Conservation (phyloP, 2,888 invertebrate genomes). For the Melieria omissa region DNA sequence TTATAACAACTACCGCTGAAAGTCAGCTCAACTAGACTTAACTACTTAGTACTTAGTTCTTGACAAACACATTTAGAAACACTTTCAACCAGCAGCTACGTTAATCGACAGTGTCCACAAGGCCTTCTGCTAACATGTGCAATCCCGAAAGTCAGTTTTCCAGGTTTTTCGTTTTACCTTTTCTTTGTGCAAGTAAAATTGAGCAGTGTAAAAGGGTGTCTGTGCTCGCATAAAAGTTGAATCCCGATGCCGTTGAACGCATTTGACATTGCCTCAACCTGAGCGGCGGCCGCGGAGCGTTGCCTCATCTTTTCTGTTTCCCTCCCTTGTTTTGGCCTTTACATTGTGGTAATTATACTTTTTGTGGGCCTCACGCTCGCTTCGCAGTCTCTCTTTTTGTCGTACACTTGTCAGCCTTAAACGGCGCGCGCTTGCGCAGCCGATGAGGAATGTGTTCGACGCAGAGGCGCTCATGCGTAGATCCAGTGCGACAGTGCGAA, state of each 20-base stretch:
- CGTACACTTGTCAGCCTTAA: background rate
- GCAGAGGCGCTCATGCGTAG: slow-evolving; percentile 45
- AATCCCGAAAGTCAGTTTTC: too few relatives aligned
- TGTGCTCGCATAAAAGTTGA: background rate
- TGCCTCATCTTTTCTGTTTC: slow-evolving; percentile 30
- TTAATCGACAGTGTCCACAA: too few relatives aligned
- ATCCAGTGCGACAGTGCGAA: slow-evolving; percentile 35
- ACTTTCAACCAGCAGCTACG: too few relatives aligned
- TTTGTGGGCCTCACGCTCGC: background rate
- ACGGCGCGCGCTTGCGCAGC: slow-evolving; percentile 12
- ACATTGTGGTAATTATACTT: slow-evolving; percentile 13
- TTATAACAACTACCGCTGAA: too few relatives aligned
- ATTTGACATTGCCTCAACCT: slow-evolving; percentile 37
- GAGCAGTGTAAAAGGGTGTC: slow-evolving; percentile 19
- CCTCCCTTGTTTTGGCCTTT: slow-evolving; percentile 9
- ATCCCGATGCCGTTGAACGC: slow-evolving; percentile 34
- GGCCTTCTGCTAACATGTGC: too few relatives aligned
- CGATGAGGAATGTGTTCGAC: background rate
- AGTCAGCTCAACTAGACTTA: too few relatives aligned
- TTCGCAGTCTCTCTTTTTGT: background rate
- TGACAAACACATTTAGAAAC: too few relatives aligned
- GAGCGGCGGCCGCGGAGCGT: slow-evolving; percentile 19
- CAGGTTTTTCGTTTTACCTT: too few relatives aligned
- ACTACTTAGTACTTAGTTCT: too few relatives aligned
- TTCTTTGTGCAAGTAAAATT: background rate